phyloP scores from a whole-genome alignment of 2,797 vertebrate genomes.

The Gobio occitaniae region DNA sequence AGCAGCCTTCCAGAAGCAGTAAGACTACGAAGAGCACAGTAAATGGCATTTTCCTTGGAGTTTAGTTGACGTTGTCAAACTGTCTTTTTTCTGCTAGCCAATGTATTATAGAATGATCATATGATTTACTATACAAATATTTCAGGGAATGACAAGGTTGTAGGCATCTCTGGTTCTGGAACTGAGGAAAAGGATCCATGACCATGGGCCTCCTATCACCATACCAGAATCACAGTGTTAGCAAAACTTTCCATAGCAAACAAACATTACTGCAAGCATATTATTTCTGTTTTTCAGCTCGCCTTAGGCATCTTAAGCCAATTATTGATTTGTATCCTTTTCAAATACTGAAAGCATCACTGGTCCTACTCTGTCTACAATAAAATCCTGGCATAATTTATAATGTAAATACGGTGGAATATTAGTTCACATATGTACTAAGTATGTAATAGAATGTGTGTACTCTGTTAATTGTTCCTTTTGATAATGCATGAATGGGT shows the following conservation, averaged over 20 bases:
- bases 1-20: neutral
- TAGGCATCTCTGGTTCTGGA: neutral
- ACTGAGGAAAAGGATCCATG: neutral
- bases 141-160: neutral
- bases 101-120: neutral
- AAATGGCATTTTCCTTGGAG: neutral
- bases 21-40: neutral
- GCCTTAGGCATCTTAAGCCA: neutral
- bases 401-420: neutral
- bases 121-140: neutral
- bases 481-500: constrained; percentile 36
- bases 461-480: constrained; percentile 21
- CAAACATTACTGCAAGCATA: neutral
- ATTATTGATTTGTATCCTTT: constrained; percentile 10
- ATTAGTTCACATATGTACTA: neutral
- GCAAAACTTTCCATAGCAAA: neutral
- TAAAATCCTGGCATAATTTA: neutral
- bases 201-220: neutral
- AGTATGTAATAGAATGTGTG: neutral
- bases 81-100: neutral
- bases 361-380: neutral
- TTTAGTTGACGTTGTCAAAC: neutral
- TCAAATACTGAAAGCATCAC: neutral
- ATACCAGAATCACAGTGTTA: neutral
- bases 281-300: neutral